These are phyloP conservation scores for Arge pagana DNA, from an alignment of 2,888 invertebrate genomes.

Conservation along the genomic window DNA sequence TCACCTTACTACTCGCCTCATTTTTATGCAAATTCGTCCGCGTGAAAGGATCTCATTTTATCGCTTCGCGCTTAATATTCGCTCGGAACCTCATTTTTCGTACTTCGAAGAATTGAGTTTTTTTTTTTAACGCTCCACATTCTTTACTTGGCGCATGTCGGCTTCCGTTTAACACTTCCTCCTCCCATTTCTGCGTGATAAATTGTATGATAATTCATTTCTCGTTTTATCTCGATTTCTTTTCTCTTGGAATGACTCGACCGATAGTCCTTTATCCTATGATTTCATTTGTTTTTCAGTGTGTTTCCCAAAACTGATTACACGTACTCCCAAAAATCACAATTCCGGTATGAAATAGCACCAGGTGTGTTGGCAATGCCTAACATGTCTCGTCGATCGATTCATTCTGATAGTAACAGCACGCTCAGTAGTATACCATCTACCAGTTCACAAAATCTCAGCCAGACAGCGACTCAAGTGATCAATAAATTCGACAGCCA, in stretches of 20 bases:
- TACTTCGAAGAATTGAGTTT: too few species aligned
- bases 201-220: too few species aligned
- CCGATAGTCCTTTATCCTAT: too few species aligned
- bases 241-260: too few species aligned
- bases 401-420: conserved; percentile 44
- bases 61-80: conserved; percentile 8
- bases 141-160: too few species aligned
- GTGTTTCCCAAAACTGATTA: conserved; percentile 90
- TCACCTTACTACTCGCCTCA: conserved; percentile 11
- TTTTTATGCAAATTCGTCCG: conserved; percentile 6
- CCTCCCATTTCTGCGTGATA: too few species aligned
- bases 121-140: too few species aligned
- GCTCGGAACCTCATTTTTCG: too few species aligned
- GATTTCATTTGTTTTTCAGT: conserved; percentile 61
- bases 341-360: conserved; percentile 77
- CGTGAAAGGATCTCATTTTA: conserved; percentile 12
- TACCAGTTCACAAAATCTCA: conserved; percentile 38
- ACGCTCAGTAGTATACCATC: conserved; percentile 36
- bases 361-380: conserved; percentile 84
- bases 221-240: neutral
- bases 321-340: conserved; percentile 83
- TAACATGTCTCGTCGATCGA: conserved; percentile 83
- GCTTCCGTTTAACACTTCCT: too few species aligned
- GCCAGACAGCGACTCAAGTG: conserved; percentile 32
- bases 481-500: conserved; percentile 26